phyloP scores from a whole-genome alignment of 2,797 vertebrate species.

The Micrastur ruficollis region DNA sequence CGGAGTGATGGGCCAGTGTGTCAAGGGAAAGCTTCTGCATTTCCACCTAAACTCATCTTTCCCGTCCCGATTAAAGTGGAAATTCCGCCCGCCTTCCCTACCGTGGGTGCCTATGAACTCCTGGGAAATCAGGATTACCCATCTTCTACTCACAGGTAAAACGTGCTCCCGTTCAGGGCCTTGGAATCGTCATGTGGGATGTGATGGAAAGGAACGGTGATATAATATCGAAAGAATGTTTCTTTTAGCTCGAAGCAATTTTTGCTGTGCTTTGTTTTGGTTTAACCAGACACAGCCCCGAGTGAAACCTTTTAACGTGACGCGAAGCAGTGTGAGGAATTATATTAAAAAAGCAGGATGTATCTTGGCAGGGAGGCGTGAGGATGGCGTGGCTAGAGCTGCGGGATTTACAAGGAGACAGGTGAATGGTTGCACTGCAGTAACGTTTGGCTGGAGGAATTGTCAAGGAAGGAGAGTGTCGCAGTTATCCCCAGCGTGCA shows the following conservation, averaged over 20 bases:
- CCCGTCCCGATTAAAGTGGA: background rate
- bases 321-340: background rate
- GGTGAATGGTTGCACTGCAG: background rate
- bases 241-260: conserved; percentile 33
- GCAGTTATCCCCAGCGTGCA: fast-evolving
- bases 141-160: background rate
- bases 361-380: background rate
- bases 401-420: background rate
- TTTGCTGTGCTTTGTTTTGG: background rate
- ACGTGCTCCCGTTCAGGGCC: background rate
- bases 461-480: background rate
- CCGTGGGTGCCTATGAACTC: background rate
- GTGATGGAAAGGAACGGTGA: conserved; percentile 33
- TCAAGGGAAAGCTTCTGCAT: background rate
- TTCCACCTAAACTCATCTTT: background rate
- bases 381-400: background rate
- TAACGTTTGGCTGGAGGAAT: background rate
- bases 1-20: background rate
- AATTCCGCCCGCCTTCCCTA: background rate
- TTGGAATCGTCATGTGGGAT: background rate
- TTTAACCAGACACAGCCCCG: background rate
- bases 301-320: background rate
- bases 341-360: background rate
- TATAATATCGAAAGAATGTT: conserved; percentile 40
- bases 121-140: background rate